phyloP scores from a whole-genome alignment of 2,888 invertebrate species.

The Rhingia rostrata region DNA sequence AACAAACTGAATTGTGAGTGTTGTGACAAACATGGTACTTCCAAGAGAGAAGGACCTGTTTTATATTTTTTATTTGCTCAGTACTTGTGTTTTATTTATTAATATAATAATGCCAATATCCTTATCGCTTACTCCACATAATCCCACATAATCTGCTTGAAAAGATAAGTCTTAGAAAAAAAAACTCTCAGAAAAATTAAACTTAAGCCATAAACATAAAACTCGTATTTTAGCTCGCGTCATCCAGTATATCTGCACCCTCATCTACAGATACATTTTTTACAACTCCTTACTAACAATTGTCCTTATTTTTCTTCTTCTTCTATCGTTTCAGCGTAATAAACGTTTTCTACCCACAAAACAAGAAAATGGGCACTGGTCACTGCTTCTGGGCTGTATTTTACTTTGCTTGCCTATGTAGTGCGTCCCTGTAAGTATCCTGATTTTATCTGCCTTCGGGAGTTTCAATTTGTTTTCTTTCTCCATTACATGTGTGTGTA shows the following conservation, averaged over 20 bases:
- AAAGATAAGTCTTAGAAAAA: neutral
- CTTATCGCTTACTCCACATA: neutral
- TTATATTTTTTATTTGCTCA: no score
- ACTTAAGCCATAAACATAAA: constrained; percentile 2
- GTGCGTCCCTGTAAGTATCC: constrained; percentile 83
- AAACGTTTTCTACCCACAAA: constrained; percentile 60
- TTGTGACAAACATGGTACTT: no score
- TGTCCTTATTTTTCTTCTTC: constrained; percentile 25
- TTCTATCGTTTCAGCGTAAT: constrained; percentile 66
- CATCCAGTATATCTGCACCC: neutral
- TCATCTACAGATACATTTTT: constrained; percentile 3
- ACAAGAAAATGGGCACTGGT: constrained; percentile 82
- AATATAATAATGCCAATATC: no score
- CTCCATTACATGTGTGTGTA: constrained; percentile 2
- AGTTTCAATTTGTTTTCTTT: constrained; percentile 38
- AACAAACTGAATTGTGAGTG: no score
- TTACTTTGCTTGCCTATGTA: constrained; percentile 83
- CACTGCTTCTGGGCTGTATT: constrained; percentile 83
- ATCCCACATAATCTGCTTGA: neutral
- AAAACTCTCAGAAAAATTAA: constrained; percentile 13
- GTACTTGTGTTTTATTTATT: no score
- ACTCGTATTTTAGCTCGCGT: constrained; percentile 4
- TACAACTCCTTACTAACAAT: constrained; percentile 33
- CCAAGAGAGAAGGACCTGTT: no score
- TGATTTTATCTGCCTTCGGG: constrained; percentile 32